Evolutionary conservation across 2,888 invertebrate genomes (phyloP).

Genomic region (Hirtodrosophila alboralis): DNA sequence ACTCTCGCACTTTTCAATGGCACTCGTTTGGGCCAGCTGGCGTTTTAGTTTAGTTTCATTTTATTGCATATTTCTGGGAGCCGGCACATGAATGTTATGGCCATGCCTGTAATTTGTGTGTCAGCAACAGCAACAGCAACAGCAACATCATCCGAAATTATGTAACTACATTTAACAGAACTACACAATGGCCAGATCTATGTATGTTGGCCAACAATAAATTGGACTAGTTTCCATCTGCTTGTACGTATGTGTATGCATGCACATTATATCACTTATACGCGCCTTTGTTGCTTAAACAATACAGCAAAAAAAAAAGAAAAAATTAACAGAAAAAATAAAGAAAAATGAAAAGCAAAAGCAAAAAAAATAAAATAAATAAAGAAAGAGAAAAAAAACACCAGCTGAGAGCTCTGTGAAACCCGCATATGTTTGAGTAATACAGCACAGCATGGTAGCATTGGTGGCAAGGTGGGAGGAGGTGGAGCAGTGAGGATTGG

Average conservation of each 20-base stretch:
- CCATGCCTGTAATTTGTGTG: slow-evolving; percentile 69
- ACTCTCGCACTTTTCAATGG: slow-evolving; percentile 44
- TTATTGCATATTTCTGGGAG: slow-evolving; percentile 52
- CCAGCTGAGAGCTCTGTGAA: slow-evolving; percentile 41
- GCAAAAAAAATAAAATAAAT: slow-evolving; percentile 18
- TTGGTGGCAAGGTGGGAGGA: background rate
- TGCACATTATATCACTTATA: slow-evolving; percentile 60
- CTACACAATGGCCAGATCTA: slow-evolving; percentile 63
- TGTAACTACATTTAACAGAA: slow-evolving; percentile 68
- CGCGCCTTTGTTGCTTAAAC: slow-evolving; percentile 60
- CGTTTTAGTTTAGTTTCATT: slow-evolving; percentile 56
- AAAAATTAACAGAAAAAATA: slow-evolving; percentile 5
- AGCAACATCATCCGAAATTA: slow-evolving; percentile 59
- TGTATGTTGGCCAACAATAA: slow-evolving; percentile 30
- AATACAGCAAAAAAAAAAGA: slow-evolving; percentile 30
- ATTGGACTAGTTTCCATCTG: slow-evolving; percentile 40
- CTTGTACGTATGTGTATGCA: slow-evolving; percentile 38
- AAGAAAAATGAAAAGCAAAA: slow-evolving; percentile 6
- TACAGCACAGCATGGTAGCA: slow-evolving; percentile 9
- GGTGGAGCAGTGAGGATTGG: slow-evolving; percentile 6
- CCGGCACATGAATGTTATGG: slow-evolving; percentile 66
- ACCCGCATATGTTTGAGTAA: slow-evolving; percentile 56
- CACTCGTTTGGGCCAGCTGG: slow-evolving; percentile 51
- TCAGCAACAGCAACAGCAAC: slow-evolving; percentile 56
- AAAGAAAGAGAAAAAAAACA: slow-evolving; percentile 25